Base-by-base conservation (phyloP, 1,140 invertebrate species). In the Plectus sambesii region DNA sequence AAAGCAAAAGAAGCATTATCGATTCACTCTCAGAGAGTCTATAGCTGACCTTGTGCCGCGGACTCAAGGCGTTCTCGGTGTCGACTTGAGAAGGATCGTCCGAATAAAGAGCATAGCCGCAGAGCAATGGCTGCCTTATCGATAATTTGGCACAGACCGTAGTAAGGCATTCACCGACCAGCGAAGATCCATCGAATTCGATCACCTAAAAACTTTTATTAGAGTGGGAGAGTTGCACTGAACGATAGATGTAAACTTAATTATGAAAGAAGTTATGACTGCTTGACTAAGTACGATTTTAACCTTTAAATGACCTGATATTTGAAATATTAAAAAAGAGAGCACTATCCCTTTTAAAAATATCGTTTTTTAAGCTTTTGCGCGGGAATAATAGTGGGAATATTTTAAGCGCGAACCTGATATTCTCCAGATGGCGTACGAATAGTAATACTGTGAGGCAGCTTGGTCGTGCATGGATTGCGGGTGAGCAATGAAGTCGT, bases 101-200 rank as follows among this genome's bases (percentile, higher is more conserved):
- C 33, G 55, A 51, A 39, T 63, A 62, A 2, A 62, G 46, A 17
- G 60, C 53, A 46, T 63, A 62, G 25, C 60, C 60, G 41, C 47
- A 61, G 6, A 62, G 48, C 9, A 62, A 38, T 24, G 60, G 60
- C n/a, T 60, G 60, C 36, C 60, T 35, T 30, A 62, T 42, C 27
- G 51, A 49, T 19, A 62, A 41, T 42, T 63, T 63, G 3, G 63
- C 29, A 40, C 60, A 62, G 9, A 62, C 50, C 1, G 60, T 63
- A 12, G 58, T 52, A 12, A 63, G 39, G 36, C 60, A 63, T 47
- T 62, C 60, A 9, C 60, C 60, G 8, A 62, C 54, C 49, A 63
- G 60, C 3, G 60, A 63, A 29, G 58, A 61, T 15, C 60, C 61
- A 45, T 62, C 61, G 29, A 62, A 63, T 42, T 62, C 60, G 6